A percentile compares a stretch with the other conserved stretches of the same genome.
phyloP scores from a whole-genome alignment of 2,797 vertebrate genomes.

The Danio kyathit region DNA sequence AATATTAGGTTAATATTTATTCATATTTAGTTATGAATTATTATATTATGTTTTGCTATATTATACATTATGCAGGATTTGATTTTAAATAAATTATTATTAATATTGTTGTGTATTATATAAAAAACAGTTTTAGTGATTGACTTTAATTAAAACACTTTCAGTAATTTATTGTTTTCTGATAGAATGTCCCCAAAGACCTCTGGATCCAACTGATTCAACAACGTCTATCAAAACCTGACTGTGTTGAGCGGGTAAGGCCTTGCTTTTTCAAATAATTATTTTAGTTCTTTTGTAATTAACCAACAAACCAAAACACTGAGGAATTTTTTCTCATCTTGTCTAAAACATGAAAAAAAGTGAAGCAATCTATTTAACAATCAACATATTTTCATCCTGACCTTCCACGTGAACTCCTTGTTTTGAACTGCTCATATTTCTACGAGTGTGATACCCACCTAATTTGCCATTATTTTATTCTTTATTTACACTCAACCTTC shows the following conservation, averaged over 20 bases:
- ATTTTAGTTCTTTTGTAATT: constrained; percentile 3
- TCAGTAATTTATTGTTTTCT: background rate
- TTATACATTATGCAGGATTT: too few relatives aligned
- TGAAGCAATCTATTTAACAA: background rate
- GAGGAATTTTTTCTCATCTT: background rate
- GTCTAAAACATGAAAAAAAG: background rate
- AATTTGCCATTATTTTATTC: constrained; percentile 25
- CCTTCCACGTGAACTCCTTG: background rate
- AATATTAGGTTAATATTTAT: too few relatives aligned
- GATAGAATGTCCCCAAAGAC: constrained; percentile 72
- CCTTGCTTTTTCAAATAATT: background rate
- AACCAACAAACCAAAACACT: background rate
- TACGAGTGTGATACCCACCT: constrained; percentile 35
- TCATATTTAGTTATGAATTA: background rate
- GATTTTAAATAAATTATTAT: too few relatives aligned
- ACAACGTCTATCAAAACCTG: constrained; percentile 78
- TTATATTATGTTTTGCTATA: too few relatives aligned
- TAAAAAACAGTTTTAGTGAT: background rate
- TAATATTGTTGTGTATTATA: background rate
- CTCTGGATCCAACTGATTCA: constrained; percentile 78
- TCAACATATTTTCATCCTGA: background rate
- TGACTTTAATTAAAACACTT: background rate
- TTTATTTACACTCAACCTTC: constrained; percentile 42
- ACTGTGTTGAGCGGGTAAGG: constrained; percentile 83
- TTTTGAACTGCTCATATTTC: constrained; percentile 16